These are phyloP conservation scores for Metaphire vulgaris DNA, from an alignment of 1,140 invertebrate genomes.

Conservation along the genomic window DNA sequence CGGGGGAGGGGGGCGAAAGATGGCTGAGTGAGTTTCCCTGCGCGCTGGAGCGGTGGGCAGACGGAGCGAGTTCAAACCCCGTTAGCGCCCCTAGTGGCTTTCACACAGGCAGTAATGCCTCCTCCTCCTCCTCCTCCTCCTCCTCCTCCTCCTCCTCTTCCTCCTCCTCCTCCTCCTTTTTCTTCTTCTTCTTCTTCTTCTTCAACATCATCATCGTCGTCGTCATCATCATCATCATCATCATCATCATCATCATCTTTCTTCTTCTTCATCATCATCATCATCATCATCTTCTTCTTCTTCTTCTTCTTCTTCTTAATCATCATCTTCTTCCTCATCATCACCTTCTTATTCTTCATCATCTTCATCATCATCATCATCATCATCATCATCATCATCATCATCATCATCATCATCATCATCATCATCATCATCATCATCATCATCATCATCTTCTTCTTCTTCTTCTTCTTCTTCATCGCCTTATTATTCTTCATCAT, in stretches of 20 bases:
- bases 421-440: conserved; percentile 27
- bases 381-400: conserved; percentile 25
- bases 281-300: neutral
- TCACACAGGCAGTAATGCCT: too few relatives aligned
- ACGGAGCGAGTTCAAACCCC: too few relatives aligned
- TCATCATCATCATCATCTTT: conserved; percentile 8
- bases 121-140: neutral
- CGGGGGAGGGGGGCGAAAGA: too few relatives aligned
- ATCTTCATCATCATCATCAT: conserved; percentile 17
- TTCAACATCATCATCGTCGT: neutral
- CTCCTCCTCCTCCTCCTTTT: neutral
- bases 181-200: neutral
- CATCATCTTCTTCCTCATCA: conserved; percentile 7
- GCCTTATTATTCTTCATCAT: conserved; percentile 10
- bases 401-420: conserved; percentile 27
- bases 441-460: conserved; percentile 12
- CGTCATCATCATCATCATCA: neutral
- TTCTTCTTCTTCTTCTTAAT: neutral
- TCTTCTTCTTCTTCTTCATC: conserved; percentile 5
- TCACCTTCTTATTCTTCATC: conserved; percentile 17
- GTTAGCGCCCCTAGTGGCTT: too few relatives aligned
- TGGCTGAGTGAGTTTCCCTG: too few relatives aligned
- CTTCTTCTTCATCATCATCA: conserved; percentile 2
- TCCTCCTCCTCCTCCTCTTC: conserved; percentile 14
- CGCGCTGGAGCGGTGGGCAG: too few relatives aligned